Evolutionary conservation across 1,140 invertebrate genomes (phyloP), one percentile per base, ranked within the genome.

Genomic region (Hylaeus volcanicus): DNA sequence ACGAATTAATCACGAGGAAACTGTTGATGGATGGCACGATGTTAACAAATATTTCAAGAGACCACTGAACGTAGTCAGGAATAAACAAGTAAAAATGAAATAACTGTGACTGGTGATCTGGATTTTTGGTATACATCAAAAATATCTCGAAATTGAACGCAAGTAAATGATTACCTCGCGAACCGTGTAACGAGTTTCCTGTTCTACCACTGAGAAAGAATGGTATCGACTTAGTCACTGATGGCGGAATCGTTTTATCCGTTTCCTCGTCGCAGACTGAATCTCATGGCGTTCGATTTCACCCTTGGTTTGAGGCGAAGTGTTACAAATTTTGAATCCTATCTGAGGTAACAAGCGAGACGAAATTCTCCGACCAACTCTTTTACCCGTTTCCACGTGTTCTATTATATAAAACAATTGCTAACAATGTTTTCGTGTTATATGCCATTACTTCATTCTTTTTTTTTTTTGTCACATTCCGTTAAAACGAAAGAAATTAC

Each of bases 141-240:
- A 15, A 66, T 8, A 63, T 39, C 26, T 5, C 12, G 37, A 37
- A 61, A 37, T 8, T 43, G 48, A n/a, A n/a, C 43, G 12, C 55
- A 75, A 56, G 63, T 75, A 56, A 5, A 55, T 37, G 48, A 68
- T 76, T 66, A 66, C 51, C 12, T 55, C 39, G 12, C 51, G 51
- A 26, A 66, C 51, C 74, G 74, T 75, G 74, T 76, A 76, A 76
- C 41, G 74, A 76, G 74, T 68, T 76, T 76, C 14, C 53, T 51
- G n/a, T 68, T 43, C 74, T 41, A 68, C 39, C 8, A 5, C 39
- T 12, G 61, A 55, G 74, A 76, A 75, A 48, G 65, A 76, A 76
- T 68, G 51, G 68, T 76, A 51, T 68, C 64, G 58, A 51, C 26
- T 68, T 6, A 51, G 26, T 76, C 64, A 76, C 68, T 58, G 63